Conservation (phyloP, 2,888 invertebrate genomes). For the Argyresthia goedartella region DNA sequence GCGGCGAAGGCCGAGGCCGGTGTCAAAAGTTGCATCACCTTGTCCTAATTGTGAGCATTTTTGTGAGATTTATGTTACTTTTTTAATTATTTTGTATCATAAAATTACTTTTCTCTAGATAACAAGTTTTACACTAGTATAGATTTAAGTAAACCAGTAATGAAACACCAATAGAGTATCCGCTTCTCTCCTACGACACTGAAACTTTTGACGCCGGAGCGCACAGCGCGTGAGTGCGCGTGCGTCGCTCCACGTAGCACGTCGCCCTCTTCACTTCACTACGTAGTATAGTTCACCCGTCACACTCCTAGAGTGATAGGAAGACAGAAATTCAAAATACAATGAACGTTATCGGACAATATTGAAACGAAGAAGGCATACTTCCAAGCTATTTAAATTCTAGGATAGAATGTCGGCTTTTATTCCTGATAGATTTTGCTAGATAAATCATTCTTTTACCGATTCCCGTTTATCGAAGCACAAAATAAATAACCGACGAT, state of each 20-base stretch:
- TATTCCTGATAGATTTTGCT: constrained; percentile 70
- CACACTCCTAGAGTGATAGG: constrained; percentile 64
- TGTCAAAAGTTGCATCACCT: constrained; percentile 53
- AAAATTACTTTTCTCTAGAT: constrained; percentile 60
- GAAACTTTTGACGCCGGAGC: constrained; percentile 59
- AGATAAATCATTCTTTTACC: constrained; percentile 58
- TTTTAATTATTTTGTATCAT: constrained; percentile 48
- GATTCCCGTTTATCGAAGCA: constrained; percentile 60
- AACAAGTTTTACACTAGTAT: constrained; percentile 68
- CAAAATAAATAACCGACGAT: constrained; percentile 59
- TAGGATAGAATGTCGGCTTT: constrained; percentile 67
- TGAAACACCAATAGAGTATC: constrained; percentile 71
- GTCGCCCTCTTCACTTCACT: constrained; percentile 25
- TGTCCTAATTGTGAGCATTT: constrained; percentile 64
- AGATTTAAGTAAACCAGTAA: constrained; percentile 68
- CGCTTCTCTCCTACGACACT: constrained; percentile 66
- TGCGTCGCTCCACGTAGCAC: constrained; percentile 15
- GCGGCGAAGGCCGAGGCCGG: constrained; percentile 18
- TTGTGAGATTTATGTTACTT: constrained; percentile 68
- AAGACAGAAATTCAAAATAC: constrained; percentile 51
- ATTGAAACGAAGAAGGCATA: constrained; percentile 63
- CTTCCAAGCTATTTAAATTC: constrained; percentile 66
- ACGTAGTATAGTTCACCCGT: constrained; percentile 50
- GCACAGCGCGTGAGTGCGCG: constrained; percentile 23
- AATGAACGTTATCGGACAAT: constrained; percentile 67